Evolutionary conservation across 2,113 vertebrate species (phyloP).

Genomic region (western clawed frog (Xenopus tropicalis)): DNA sequence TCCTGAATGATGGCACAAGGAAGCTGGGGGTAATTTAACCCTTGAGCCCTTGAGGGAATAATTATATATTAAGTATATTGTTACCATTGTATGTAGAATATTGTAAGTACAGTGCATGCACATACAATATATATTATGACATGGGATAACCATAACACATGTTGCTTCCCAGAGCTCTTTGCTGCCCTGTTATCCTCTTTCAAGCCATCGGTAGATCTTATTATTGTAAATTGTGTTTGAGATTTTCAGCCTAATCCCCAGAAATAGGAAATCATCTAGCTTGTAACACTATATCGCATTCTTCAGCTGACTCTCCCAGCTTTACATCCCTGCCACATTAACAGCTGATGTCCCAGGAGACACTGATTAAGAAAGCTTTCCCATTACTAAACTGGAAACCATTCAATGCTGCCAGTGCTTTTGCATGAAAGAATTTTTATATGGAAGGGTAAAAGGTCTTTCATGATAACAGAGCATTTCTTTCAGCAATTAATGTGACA

Average conservation of each 20-base stretch:
- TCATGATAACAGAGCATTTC: constrained; percentile 11
- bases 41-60: too few species aligned
- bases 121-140: too few species aligned
- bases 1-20: too few species aligned
- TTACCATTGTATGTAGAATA: too few species aligned
- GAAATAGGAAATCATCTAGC: constrained; percentile 31
- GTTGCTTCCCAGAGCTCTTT: not conserved
- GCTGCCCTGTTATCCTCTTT: not conserved
- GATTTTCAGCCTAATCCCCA: constrained; percentile 24
- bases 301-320: constrained; percentile 24
- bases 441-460: constrained; percentile 18
- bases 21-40: too few species aligned
- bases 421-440: constrained; percentile 30
- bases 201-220: constrained; percentile 6
- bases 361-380: constrained; percentile 8
- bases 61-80: too few species aligned
- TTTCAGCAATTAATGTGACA: constrained; percentile 37
- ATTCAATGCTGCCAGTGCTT: not conserved
- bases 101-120: too few species aligned
- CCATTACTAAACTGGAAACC: not conserved
- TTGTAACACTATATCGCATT: constrained; percentile 25
- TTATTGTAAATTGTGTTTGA: constrained; percentile 11
- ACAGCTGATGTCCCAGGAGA: constrained; percentile 28
- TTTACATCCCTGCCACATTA: constrained; percentile 35
- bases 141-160: constrained; percentile 2